phyloP scores from a whole-genome alignment of 1,140 invertebrate species.

The Bradynema listronoti region DNA sequence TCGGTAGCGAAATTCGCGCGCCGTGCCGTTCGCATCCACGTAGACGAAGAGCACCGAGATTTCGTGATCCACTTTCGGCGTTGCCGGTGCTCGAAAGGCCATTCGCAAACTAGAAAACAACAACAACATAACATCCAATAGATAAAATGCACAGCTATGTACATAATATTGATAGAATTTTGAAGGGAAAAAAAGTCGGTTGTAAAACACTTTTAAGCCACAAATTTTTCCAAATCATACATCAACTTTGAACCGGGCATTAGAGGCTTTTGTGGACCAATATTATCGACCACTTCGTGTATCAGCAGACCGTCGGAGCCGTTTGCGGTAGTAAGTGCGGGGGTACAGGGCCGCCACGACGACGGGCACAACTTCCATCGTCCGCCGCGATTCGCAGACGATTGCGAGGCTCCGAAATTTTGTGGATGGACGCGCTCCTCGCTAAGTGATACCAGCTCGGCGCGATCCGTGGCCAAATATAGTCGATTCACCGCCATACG shows the following conservation, averaged over 20 bases:
- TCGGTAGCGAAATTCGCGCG: constrained; percentile 8
- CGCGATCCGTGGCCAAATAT: constrained; percentile 5
- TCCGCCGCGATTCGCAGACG: too few relatives aligned
- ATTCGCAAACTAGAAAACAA: constrained; percentile 5
- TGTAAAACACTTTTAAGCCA: too few relatives aligned
- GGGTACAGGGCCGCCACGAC: not conserved
- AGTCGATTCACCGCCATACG: constrained; percentile 6
- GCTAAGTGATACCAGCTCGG: constrained; percentile 16
- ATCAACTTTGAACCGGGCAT: too few relatives aligned
- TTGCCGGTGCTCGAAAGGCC: constrained; percentile 7
- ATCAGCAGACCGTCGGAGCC: too few relatives aligned
- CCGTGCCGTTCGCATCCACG: constrained; percentile 7
- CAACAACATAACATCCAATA: too few relatives aligned
- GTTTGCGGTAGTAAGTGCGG: not conserved
- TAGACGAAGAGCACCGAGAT: constrained; percentile 12
- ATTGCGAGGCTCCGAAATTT: not conserved
- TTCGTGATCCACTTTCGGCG: not conserved
- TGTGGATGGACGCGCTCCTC: not conserved
- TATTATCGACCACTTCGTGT: too few relatives aligned
- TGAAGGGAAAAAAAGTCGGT: too few relatives aligned
- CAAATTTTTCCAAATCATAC: too few relatives aligned
- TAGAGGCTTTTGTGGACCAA: too few relatives aligned
- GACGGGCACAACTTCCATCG: not conserved
- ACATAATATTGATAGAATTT: too few relatives aligned
- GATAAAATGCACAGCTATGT: too few relatives aligned